Evolutionary conservation across 2,888 invertebrate genomes (phyloP).

Genomic region (Agrotis clavis): DNA sequence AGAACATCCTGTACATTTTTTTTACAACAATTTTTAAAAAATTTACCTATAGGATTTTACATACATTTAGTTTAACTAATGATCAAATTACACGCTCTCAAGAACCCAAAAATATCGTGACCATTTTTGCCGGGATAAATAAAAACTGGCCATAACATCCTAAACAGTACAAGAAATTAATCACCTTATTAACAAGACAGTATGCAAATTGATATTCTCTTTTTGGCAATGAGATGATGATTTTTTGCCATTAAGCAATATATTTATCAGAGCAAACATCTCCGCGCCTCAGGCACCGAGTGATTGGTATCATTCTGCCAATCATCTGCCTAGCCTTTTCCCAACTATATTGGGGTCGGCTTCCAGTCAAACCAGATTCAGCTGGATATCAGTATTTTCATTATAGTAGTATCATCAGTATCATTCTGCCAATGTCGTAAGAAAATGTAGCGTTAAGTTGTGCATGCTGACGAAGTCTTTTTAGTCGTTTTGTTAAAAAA

Average conservation of each 20-base stretch:
- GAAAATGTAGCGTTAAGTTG: neutral
- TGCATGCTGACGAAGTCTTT: neutral
- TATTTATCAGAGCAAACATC: constrained; percentile 78
- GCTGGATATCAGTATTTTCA: too few species aligned
- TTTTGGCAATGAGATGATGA: constrained; percentile 66
- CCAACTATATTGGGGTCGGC: too few species aligned
- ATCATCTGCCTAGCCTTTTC: too few species aligned
- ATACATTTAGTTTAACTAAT: neutral
- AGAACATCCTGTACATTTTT: too few species aligned
- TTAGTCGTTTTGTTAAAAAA: neutral
- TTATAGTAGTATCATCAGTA: too few species aligned
- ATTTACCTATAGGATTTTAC: neutral
- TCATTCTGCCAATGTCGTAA: constrained; percentile 39
- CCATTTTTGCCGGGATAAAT: too few species aligned
- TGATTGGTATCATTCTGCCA: constrained; percentile 54
- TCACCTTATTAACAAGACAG: constrained; percentile 66
- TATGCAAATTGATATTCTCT: constrained; percentile 77
- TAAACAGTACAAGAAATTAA: constrained; percentile 57
- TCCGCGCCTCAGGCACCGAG: constrained; percentile 61
- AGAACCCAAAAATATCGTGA: too few species aligned
- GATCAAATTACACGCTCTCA: too few species aligned
- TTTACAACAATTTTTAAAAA: too few species aligned
- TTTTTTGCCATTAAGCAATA: constrained; percentile 74
- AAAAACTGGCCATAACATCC: neutral
- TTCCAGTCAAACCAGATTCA: too few species aligned